A percentile compares a stretch with the other conserved stretches of the same genome.
These are phyloP conservation scores for Amphiura filiformis DNA, from an alignment of 35 echinoderm and acorn worm species.

Conservation along the genomic window DNA sequence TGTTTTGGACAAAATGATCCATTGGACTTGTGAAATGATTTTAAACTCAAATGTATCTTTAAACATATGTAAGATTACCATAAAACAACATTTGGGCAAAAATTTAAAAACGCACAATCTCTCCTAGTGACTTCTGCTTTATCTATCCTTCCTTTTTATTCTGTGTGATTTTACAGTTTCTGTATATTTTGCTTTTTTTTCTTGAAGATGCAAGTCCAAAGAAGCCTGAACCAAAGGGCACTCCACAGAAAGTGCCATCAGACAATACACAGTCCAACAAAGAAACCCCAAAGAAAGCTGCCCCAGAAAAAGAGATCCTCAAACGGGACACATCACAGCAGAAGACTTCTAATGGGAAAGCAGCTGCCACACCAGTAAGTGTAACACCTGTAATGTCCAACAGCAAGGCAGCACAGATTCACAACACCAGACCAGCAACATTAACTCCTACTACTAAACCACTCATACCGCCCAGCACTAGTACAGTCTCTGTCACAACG, in stretches of 20 bases:
- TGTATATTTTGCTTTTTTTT: not conserved
- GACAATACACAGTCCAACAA: not conserved
- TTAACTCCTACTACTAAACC: not conserved
- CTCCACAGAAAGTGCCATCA: not conserved
- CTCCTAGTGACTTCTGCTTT: too few relatives aligned
- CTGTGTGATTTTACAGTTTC: too few relatives aligned
- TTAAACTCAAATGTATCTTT: too few relatives aligned
- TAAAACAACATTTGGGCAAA: too few relatives aligned
- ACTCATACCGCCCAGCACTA: not conserved
- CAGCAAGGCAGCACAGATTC: not conserved
- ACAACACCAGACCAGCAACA: not conserved
- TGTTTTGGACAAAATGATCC: too few relatives aligned
- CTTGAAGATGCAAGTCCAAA: not conserved
- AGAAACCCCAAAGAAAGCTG: not conserved
- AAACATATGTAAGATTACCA: too few relatives aligned
- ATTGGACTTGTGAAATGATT: too few relatives aligned
- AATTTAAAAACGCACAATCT: too few relatives aligned
- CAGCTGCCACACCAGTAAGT: not conserved
- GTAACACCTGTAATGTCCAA: too few relatives aligned
- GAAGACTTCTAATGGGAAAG: not conserved
- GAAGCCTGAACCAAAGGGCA: not conserved
- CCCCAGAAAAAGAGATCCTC: not conserved
- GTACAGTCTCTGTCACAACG: not conserved
- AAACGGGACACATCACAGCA: not conserved
- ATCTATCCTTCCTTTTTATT: too few relatives aligned